Percentiles rank a stretch among this genome's conserved stretches.
These are phyloP conservation scores for Masticophis lateralis DNA, from an alignment of 2,797 vertebrate genomes.

Conservation along the genomic window DNA sequence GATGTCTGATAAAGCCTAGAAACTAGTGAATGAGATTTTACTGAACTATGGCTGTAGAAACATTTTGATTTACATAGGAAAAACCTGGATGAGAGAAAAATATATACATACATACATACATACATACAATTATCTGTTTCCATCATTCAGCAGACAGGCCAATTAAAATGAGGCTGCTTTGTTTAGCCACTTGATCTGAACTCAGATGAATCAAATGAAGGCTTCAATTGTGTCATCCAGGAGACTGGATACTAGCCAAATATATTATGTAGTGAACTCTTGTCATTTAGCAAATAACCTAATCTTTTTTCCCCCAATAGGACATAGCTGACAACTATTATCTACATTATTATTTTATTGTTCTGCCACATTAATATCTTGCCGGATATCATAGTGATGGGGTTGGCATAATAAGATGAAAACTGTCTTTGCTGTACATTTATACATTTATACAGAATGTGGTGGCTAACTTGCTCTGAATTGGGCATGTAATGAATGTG, in stretches of 20 bases:
- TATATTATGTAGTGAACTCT: slow-evolving; percentile 19
- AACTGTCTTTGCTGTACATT: slow-evolving; percentile 48
- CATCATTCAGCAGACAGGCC: not conserved
- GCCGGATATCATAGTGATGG: slow-evolving; percentile 10
- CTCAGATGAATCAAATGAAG: accelerated
- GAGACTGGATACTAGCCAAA: not conserved
- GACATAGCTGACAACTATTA: slow-evolving; percentile 8
- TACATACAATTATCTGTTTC: not conserved
- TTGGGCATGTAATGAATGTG: slow-evolving; percentile 70
- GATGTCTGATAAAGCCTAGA: too few species aligned
- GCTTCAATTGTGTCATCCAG: not conserved
- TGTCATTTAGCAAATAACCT: slow-evolving; percentile 25
- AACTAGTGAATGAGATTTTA: too few species aligned
- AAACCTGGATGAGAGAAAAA: too few species aligned
- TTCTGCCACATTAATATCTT: not conserved
- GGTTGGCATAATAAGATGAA: slow-evolving; percentile 46
- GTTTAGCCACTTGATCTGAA: not conserved
- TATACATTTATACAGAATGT: slow-evolving; percentile 57
- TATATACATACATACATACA: too few species aligned
- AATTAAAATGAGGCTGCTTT: not conserved
- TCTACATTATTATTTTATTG: slow-evolving; percentile 23
- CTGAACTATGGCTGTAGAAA: too few species aligned
- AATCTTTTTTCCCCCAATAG: not conserved
- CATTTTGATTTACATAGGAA: too few species aligned
- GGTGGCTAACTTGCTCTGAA: slow-evolving; percentile 64